Evolutionary conservation across 2,888 invertebrate species (phyloP).

Genomic region (Cosmia pyralina): DNA sequence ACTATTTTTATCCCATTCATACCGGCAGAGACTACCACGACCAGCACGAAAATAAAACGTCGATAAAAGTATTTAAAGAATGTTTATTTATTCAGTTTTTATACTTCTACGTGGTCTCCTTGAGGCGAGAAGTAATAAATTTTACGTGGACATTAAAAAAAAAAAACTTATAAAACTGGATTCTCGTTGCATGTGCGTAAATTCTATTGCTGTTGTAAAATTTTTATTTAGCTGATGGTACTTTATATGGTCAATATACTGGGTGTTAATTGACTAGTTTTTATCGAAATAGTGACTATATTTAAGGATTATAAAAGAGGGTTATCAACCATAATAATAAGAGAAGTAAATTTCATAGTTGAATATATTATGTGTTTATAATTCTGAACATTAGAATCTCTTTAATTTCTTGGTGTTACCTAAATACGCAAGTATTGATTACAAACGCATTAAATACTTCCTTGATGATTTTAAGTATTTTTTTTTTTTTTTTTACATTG

Average conservation of each 20-base stretch:
- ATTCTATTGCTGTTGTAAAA: slow-evolving; percentile 13
- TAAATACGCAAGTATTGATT: neutral
- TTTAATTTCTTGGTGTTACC: neutral
- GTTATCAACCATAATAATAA: neutral
- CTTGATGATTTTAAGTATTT: too few species aligned
- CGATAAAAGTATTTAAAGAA: slow-evolving; percentile 24
- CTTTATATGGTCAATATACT: slow-evolving; percentile 7
- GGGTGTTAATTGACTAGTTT: slow-evolving; percentile 33
- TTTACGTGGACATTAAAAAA: slow-evolving; percentile 31
- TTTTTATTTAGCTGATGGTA: slow-evolving; percentile 20
- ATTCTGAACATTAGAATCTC: neutral
- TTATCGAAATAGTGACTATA: slow-evolving; percentile 4
- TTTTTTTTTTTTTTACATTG: too few species aligned
- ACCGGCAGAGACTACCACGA: neutral
- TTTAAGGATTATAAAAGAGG: neutral
- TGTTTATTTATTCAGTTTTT: slow-evolving; percentile 38
- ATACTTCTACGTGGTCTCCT: slow-evolving; percentile 29
- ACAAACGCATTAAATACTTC: slow-evolving; percentile 16
- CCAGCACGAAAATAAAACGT: slow-evolving; percentile 36
- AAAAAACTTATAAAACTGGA: slow-evolving; percentile 32
- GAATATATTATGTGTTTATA: neutral
- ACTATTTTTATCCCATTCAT: slow-evolving; percentile 41
- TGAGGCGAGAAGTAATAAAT: slow-evolving; percentile 36
- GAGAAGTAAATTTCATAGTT: neutral
- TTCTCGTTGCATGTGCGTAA: slow-evolving; percentile 28